Percentiles rank a stretch among this genome's conserved stretches.
Conservation (phyloP, 1,140 invertebrate genomes). For the Delia radicum region DNA sequence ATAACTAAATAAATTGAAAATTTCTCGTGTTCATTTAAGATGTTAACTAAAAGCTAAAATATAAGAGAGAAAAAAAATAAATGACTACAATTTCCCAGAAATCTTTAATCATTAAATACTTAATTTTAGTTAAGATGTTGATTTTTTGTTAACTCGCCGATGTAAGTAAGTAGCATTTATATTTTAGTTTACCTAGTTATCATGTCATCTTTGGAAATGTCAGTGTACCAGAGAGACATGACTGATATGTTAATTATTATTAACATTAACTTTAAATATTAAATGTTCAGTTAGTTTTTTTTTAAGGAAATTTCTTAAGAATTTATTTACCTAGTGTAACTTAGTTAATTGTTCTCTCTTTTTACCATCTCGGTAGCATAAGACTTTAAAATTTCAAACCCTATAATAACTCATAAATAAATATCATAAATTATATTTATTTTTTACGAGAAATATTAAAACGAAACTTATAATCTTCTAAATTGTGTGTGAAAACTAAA, state of each 20-base stretch:
- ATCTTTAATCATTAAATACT: neutral
- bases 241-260: slow-evolving; percentile 15
- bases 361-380: no score
- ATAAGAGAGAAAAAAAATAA: neutral
- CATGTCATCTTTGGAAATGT: slow-evolving; percentile 3
- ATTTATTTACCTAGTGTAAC: no score
- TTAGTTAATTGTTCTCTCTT: no score
- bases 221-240: neutral
- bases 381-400: no score
- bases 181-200: no score
- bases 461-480: neutral
- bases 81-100: neutral
- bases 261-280: no score
- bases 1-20: neutral
- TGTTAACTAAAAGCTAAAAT: no score
- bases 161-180: no score
- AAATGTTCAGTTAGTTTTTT: no score
- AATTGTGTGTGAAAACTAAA: neutral
- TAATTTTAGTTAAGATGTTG: no score
- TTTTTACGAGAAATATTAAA: neutral
- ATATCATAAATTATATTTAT: neutral
- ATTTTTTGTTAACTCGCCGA: no score
- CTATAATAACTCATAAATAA: neutral
- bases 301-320: no score
- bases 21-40: neutral